Base-by-base conservation (phyloP, 2,888 invertebrate genomes). In the Drosophila neotestacea region DNA sequence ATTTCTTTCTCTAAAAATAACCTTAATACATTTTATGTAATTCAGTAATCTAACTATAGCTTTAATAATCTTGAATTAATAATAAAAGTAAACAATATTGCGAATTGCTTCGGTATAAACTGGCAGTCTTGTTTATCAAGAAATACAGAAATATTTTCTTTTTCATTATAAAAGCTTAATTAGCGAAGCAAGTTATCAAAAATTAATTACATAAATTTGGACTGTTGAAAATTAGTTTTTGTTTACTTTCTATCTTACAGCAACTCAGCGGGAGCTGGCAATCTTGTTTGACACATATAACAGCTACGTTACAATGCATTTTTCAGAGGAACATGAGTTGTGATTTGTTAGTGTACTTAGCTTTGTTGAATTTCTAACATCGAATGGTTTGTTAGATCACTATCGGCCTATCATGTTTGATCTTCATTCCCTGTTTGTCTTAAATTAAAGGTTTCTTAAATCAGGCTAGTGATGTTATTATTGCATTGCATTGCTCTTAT, bases 351-450 rank as follows among this genome's bases (percentile, higher is more conserved):
- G 66, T 6, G 75, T 72, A 6, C 61, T 88, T 2, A 73, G 69
- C 39, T 77, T 84, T 41, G 73, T 84, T 0, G 69, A 74, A 51
- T 88, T 79, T 46, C 59, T 87, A 22, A 82, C 83, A 10, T 30
- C 64, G 1, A 81, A 81, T 54, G 88, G 88, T 88, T 38, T 50
- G 73, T 81, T 9, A 13, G 1, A 41, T 47, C 0, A 5, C 4
- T 10, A n/a, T 51, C 48, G 1, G 16, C 27, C 11, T 32, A 22
- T 7, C 34, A 9, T 22, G 9, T 39, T 54, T 11, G 3, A 42
- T 22, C n/a, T 42, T 65, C 6, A 41, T 16, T 46, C 4, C 6
- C 13, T 34, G 44, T 10, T 2, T 22, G 1, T 0, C 6, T 4
- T 7, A 13, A 22, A 34, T 16, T 68, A 6, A 30, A 88, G 88